Percentiles rank a stretch among this genome's conserved stretches.
Evolutionary conservation across 1,140 invertebrate species (phyloP).

Genomic region (Listronotus bonariensis): DNA sequence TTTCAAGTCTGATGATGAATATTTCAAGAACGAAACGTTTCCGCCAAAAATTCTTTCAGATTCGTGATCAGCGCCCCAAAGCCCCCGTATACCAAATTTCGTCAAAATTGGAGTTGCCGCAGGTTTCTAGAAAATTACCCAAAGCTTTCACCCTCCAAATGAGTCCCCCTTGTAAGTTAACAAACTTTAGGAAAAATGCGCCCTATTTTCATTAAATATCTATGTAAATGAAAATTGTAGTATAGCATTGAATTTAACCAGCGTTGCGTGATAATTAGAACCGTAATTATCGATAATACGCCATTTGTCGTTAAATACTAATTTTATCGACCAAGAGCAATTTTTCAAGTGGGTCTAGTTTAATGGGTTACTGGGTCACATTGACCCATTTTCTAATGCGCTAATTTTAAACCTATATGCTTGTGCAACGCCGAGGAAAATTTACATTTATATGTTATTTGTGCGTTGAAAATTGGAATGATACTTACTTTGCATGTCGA

Average conservation of each 20-base stretch:
- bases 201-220: no score
- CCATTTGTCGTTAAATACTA: not conserved
- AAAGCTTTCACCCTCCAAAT: no score
- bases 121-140: no score
- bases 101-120: no score
- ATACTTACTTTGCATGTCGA: not conserved
- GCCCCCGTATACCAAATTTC: no score
- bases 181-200: no score
- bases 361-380: constrained; percentile 41
- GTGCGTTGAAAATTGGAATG: not conserved
- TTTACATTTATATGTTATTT: not conserved
- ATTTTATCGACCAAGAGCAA: not conserved
- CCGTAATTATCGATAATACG: not conserved
- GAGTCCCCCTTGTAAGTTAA: no score
- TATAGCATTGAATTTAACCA: not conserved
- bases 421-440: not conserved
- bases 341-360: constrained; percentile 37
- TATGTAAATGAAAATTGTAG: constrained; percentile 18
- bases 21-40: no score
- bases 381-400: constrained; percentile 39
- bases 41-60: no score
- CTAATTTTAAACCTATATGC: constrained; percentile 23
- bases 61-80: no score
- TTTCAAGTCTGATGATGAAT: no score
- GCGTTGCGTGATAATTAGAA: constrained; percentile 6